Percentiles rank a stretch among this genome's conserved stretches.
phyloP scores from a whole-genome alignment of 2,113 vertebrate genomes.

The Sinocyclocheilus rhinocerous region DNA sequence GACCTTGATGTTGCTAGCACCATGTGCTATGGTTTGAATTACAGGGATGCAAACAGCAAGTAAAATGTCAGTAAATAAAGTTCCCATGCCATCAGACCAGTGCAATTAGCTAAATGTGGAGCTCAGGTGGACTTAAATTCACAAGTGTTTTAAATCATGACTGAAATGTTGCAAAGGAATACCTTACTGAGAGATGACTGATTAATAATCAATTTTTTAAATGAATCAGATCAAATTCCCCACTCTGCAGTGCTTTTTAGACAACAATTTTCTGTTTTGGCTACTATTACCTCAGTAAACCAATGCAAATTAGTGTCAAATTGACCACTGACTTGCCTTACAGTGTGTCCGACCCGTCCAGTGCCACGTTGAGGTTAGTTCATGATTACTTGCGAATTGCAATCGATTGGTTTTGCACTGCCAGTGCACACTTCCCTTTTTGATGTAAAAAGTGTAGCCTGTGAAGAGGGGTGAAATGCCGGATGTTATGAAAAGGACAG shows the following conservation, averaged over 20 bases:
- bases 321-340: slow-evolving; percentile 8
- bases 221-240: neutral
- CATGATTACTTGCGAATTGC: slow-evolving; percentile 22
- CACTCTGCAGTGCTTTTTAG: neutral
- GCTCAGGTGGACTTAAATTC: neutral
- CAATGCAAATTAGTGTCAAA: slow-evolving; percentile 14
- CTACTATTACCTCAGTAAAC: slow-evolving; percentile 4
- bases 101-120: neutral
- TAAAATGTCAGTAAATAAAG: neutral
- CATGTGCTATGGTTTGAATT: neutral
- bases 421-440: slow-evolving; percentile 22
- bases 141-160: neutral
- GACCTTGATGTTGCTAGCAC: neutral
- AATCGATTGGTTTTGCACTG: slow-evolving; percentile 46
- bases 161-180: neutral
- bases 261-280: neutral
- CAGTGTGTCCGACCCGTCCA: neutral
- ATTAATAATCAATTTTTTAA: neutral
- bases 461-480: neutral
- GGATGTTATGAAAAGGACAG: neutral
- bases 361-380: neutral
- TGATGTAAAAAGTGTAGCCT: neutral
- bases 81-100: neutral
- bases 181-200: neutral
- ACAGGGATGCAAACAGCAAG: neutral